phyloP scores from a whole-genome alignment of 2,113 vertebrate species.

The human (Homo sapiens) region DNA sequence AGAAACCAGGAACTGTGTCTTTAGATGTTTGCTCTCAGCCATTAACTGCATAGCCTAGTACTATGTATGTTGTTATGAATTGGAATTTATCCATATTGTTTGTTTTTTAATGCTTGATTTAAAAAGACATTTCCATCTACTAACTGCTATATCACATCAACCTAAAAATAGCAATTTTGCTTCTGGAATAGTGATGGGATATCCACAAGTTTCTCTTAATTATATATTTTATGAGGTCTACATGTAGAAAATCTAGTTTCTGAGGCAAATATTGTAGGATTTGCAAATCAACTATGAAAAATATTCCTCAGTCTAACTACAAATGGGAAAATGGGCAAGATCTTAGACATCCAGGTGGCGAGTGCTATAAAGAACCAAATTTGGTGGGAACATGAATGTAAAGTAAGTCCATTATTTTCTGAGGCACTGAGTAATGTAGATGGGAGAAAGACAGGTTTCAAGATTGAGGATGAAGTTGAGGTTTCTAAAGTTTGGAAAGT shows the following conservation, averaged over 20 bases:
- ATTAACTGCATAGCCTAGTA: not conserved
- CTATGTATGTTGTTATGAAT: not conserved
- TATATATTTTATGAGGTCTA: not conserved
- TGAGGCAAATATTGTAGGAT: not conserved
- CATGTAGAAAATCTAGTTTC: not conserved
- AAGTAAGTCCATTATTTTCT: not conserved
- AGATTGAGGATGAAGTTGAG: not conserved
- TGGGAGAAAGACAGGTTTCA: constrained; percentile 16
- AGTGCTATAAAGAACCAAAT: not conserved
- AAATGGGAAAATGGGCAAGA: not conserved
- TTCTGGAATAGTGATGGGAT: not conserved
- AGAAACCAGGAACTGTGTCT: not conserved
- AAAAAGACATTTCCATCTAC: not conserved
- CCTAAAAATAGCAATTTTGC: not conserved
- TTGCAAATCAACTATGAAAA: not conserved
- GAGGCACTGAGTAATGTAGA: constrained; percentile 2
- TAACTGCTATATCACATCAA: not conserved
- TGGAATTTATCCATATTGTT: not conserved
- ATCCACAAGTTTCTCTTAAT: not conserved
- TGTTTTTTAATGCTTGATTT: not conserved
- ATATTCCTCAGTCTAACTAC: not conserved
- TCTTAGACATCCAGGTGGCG: not conserved
- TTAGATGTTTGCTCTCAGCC: not conserved
- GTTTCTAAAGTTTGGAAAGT: constrained; percentile 3
- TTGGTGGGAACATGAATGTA: not conserved